Conservation (phyloP, 23 tunicate genomes). For the Diplosoma virens region DNA sequence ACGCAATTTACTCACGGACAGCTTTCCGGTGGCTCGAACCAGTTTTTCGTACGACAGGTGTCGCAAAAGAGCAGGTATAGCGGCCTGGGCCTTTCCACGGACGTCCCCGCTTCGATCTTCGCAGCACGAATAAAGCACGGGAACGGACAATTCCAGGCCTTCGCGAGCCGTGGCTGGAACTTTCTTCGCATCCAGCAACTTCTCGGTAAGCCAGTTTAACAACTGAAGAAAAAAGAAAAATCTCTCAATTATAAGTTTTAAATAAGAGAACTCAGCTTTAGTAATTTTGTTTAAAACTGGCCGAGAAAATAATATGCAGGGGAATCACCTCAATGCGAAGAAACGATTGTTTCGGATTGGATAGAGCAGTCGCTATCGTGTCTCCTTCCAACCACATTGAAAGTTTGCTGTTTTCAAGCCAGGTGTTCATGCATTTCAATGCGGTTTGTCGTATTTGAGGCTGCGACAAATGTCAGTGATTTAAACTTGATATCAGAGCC, state of each 20-base stretch:
- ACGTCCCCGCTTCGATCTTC: slow-evolving; percentile 93
- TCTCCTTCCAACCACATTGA: slow-evolving; percentile 90
- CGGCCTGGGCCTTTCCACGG: slow-evolving; percentile 75
- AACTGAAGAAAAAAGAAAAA: slow-evolving; percentile 29
- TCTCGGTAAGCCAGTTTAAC: slow-evolving; percentile 74
- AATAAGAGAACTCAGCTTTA: background rate
- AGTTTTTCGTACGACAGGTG: slow-evolving; percentile 76
- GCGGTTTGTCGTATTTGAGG: slow-evolving; percentile 86
- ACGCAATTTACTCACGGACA: slow-evolving; percentile 43
- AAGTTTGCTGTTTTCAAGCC: slow-evolving; percentile 80
- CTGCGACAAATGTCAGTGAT: no score
- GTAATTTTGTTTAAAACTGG: background rate
- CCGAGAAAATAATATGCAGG: background rate
- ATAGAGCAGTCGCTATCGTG: slow-evolving; percentile 48
- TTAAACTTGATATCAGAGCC: background rate
- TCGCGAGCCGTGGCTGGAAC: slow-evolving; percentile 40
- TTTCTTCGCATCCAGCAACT: slow-evolving; percentile 38
- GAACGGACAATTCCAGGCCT: slow-evolving; percentile 67
- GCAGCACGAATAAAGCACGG: slow-evolving; percentile 71
- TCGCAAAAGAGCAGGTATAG: slow-evolving; percentile 67
- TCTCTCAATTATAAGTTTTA: background rate
- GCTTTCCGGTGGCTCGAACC: slow-evolving; percentile 44
- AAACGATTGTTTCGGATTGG: slow-evolving; percentile 60
- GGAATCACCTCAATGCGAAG: slow-evolving; percentile 60
- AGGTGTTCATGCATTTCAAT: slow-evolving; percentile 72